Percentiles rank a stretch among this genome's conserved stretches.
Evolutionary conservation across 2,113 vertebrate genomes (phyloP).

Genomic region (Helogale parvula): DNA sequence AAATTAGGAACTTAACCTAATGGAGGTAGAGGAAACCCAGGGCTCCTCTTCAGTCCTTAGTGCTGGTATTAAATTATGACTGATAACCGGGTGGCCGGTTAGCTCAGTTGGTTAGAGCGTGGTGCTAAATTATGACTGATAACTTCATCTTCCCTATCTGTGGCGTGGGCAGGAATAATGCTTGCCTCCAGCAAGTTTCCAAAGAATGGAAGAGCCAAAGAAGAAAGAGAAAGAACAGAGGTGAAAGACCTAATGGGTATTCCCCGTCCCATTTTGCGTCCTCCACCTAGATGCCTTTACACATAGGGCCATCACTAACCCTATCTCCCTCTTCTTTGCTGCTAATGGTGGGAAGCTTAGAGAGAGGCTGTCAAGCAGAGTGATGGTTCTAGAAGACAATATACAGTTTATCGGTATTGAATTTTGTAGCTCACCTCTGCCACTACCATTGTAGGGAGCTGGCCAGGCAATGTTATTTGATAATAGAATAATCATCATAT

Average conservation of each 20-base stretch:
- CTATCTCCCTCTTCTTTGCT: background rate
- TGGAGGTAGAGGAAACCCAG: background rate
- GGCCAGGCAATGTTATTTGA: conserved; percentile 44
- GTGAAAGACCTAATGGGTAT: background rate
- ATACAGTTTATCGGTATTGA: conserved; percentile 60
- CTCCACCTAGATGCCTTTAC: background rate
- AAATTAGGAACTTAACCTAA: background rate
- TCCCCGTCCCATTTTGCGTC: background rate
- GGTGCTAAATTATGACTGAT: background rate
- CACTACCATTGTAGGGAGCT: background rate
- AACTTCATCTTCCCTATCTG: background rate
- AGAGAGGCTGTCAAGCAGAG: conserved; percentile 53
- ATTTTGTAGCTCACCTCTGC: conserved; percentile 16
- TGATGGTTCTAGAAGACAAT: conserved; percentile 49
- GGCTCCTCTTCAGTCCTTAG: background rate
- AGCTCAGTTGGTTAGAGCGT: too few species aligned
- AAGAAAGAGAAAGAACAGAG: background rate
- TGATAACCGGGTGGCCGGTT: too few species aligned
- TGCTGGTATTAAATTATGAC: background rate
- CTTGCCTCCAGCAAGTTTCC: background rate
- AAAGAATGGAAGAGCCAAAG: background rate
- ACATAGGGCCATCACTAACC: background rate
- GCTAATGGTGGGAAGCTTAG: conserved; percentile 29
- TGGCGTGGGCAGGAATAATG: background rate
- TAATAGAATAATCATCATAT: conserved; percentile 64